Evolutionary conservation across 2,113 vertebrate genomes (phyloP).

Genomic region (Megaceryle torquata): DNA sequence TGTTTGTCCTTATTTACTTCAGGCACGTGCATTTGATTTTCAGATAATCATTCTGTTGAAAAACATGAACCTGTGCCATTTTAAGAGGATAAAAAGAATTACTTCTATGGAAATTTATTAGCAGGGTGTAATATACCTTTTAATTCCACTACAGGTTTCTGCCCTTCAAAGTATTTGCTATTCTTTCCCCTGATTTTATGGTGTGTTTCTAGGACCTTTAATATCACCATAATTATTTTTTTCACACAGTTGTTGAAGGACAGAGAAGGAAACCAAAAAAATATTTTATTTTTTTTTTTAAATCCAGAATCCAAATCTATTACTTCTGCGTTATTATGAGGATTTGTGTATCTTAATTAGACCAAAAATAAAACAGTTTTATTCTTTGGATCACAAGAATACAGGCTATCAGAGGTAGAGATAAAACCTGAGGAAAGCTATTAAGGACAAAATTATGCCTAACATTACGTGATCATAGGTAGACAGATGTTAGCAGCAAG

Average conservation of each 20-base stretch:
- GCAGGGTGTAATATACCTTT: constrained; percentile 3
- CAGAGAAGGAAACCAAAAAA: background rate
- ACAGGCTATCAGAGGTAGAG: background rate
- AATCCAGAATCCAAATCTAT: background rate
- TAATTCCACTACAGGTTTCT: constrained; percentile 8
- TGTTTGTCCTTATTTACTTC: constrained; percentile 21
- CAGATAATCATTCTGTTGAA: constrained; percentile 28
- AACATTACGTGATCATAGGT: background rate
- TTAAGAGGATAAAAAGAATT: background rate
- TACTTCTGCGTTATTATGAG: background rate
- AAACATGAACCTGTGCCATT: constrained; percentile 3
- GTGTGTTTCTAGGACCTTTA: background rate
- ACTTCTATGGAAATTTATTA: constrained; percentile 9
- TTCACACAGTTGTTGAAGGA: background rate
- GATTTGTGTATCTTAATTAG: constrained; percentile 31
- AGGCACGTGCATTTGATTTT: constrained; percentile 20
- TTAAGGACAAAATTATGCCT: constrained; percentile 49
- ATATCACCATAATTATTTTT: background rate
- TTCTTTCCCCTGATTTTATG: background rate
- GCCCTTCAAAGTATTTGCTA: background rate
- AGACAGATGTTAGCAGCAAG: constrained; percentile 59
- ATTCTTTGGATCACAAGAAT: background rate
- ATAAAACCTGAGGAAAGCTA: constrained; percentile 12
- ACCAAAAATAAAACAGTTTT: background rate
- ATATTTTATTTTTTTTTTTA: background rate